phyloP scores from a whole-genome alignment of 1,140 invertebrate species.

The Anoplophora glabripennis region DNA sequence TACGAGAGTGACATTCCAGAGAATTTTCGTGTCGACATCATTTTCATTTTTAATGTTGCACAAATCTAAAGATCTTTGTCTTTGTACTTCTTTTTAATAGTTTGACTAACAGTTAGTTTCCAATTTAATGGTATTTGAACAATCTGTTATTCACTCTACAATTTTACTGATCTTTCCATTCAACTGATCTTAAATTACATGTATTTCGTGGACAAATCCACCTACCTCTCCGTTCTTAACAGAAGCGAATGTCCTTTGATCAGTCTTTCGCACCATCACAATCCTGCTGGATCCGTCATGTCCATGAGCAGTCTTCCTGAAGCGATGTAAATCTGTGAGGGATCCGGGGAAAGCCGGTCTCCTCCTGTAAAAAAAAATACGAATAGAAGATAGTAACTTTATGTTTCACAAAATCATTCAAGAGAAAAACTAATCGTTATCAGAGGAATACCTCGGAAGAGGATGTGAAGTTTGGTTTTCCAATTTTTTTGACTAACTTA shows the following conservation, averaged over 20 bases:
- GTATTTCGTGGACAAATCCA: not conserved
- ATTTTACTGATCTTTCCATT: too few species aligned
- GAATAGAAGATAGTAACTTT: not conserved
- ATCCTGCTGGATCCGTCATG: slow-evolving; percentile 59
- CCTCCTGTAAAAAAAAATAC: slow-evolving; percentile 35
- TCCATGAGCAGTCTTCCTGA: slow-evolving; percentile 54
- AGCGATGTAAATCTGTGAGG: slow-evolving; percentile 45
- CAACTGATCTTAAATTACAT: too few species aligned
- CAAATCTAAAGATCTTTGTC: too few species aligned
- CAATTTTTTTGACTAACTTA: too few species aligned
- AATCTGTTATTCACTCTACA: too few species aligned
- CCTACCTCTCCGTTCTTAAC: slow-evolving; percentile 46
- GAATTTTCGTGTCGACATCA: too few species aligned
- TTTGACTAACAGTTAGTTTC: too few species aligned
- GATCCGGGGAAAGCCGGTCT: slow-evolving; percentile 43
- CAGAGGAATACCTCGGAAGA: not conserved
- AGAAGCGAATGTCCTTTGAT: slow-evolving; percentile 56
- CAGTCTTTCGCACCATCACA: slow-evolving; percentile 63
- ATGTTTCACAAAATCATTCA: not conserved
- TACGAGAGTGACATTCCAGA: too few species aligned
- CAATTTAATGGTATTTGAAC: too few species aligned
- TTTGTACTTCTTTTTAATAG: too few species aligned
- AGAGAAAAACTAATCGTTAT: not conserved
- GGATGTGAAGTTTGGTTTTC: too few species aligned
- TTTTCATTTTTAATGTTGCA: too few species aligned